phyloP scores from a whole-genome alignment of 1,140 invertebrate species.

The Eriosoma lanigerum region DNA sequence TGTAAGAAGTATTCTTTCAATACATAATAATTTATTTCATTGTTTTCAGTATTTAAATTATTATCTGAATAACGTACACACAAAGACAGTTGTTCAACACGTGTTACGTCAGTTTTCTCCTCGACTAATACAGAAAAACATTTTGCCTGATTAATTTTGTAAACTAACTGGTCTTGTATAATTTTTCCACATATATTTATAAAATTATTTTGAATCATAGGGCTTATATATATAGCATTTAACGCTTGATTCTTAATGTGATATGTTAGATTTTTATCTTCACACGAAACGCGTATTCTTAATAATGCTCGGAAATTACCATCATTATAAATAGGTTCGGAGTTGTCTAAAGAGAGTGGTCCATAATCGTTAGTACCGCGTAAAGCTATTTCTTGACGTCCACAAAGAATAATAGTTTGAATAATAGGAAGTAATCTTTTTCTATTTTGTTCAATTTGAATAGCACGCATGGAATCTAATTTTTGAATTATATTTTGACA shows the following conservation, averaged over 20 bases:
- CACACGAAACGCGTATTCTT: no score
- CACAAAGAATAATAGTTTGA: constrained; percentile 22
- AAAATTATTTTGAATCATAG: constrained; percentile 54
- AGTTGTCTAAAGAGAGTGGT: not conserved
- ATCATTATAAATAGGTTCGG: not conserved
- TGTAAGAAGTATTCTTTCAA: constrained; percentile 54
- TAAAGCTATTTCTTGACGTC: constrained; percentile 16
- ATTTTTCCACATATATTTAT: constrained; percentile 53
- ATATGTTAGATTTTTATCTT: no score
- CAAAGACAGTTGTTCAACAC: constrained; percentile 54
- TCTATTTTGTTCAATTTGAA: constrained; percentile 22
- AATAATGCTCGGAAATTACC: no score
- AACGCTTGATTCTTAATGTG: no score
- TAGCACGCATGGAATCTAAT: constrained; percentile 12
- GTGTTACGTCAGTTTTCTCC: constrained; percentile 53
- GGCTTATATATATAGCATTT: no score
- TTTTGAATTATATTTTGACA: constrained; percentile 11
- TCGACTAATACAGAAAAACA: constrained; percentile 53
- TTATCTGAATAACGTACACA: constrained; percentile 27
- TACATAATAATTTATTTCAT: constrained; percentile 49
- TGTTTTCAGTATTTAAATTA: not conserved
- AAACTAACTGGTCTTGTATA: constrained; percentile 50
- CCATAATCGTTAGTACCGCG: not conserved
- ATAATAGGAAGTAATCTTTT: constrained; percentile 18
- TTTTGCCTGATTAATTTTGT: constrained; percentile 50